Base-by-base conservation (phyloP, 2,113 vertebrate species). In the Dipodomys spectabilis region DNA sequence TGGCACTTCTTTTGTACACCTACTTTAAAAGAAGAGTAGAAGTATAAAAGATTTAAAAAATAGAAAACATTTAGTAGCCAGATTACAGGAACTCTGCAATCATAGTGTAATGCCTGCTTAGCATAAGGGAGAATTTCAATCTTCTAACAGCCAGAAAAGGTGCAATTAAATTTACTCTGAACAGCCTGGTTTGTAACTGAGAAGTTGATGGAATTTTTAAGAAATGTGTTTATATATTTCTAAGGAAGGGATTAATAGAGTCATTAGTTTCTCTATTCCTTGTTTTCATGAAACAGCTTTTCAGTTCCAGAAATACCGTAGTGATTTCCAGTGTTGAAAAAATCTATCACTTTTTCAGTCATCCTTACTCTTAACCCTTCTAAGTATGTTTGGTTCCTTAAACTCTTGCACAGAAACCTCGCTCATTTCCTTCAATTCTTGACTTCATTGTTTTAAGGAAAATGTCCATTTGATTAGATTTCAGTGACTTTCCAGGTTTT, bases 391-490 rank as follows among this genome's bases (percentile, higher is more conserved):
- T 84, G 62, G 85, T 73, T 95, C 35, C 69, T 88, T 81, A 86
- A 81, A 69, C 80, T 95, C 73, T 32, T 60, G 44, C 39, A 82
- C 75, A 69, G 53, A 57, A 71, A 94, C 57, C 80, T 45, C 67
- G 53, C 28, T 72, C 23, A 88, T 86, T 96, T 88, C 85, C 74
- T 93, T 89, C 62, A 74, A 49, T 75, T 93, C 77, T 57, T 82
- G 93, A 65, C 25, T 28, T 69, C 49, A 64, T 32, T 93, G 53
- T 91, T 78, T 74, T 57, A 60, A 87, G 68, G 60, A 89, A 93
- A 96, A 85, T 83, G 44, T 77, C 30, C 44, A 82, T 83, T 95
- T 73, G 73, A n/a, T 95, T 90, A 77, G 91, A 78, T 78, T 88
- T 95, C 82, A 80, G 53, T 80, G 62, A 45, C 6, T 1, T 72